A percentile compares a stretch with the other conserved stretches of the same genome.
phyloP scores from a whole-genome alignment of 2,113 vertebrate species.

The Dasyprocta punctata region DNA sequence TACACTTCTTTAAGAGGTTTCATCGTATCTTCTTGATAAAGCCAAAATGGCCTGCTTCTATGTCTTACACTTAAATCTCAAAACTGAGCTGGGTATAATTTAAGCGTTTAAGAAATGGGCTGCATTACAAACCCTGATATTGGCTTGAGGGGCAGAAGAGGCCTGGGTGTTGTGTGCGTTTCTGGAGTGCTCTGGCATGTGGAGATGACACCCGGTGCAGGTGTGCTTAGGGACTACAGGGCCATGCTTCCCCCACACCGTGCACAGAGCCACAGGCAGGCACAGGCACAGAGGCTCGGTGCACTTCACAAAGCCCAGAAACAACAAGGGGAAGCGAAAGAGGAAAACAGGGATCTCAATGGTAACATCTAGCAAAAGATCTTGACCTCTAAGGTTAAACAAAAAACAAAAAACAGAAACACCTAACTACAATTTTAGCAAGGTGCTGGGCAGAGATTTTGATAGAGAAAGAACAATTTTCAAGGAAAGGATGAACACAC shows the following conservation, averaged over 20 bases:
- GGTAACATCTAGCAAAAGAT: accelerated
- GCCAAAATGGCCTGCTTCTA: not conserved
- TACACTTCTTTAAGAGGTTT: not conserved
- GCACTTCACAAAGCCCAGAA: not conserved
- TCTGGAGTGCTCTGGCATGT: not conserved
- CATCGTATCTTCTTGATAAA: not conserved
- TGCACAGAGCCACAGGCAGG: accelerated
- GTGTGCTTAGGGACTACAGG: accelerated
- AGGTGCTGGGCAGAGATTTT: not conserved
- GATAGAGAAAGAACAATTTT: not conserved
- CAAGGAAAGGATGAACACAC: not conserved
- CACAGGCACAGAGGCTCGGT: accelerated
- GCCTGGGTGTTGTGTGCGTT: not conserved
- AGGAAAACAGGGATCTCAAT: not conserved
- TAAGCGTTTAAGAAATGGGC: not conserved
- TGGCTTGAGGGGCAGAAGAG: not conserved
- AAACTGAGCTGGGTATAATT: not conserved
- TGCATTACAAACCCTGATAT: not conserved
- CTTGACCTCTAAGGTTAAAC: not conserved
- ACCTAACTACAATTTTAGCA: not conserved
- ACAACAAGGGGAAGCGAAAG: not conserved
- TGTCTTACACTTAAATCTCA: not conserved
- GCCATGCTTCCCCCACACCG: accelerated
- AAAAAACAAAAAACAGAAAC: not conserved
- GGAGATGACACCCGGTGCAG: not conserved